phyloP scores from a whole-genome alignment of 1,140 invertebrate genomes.

The Bombus pascuorum region DNA sequence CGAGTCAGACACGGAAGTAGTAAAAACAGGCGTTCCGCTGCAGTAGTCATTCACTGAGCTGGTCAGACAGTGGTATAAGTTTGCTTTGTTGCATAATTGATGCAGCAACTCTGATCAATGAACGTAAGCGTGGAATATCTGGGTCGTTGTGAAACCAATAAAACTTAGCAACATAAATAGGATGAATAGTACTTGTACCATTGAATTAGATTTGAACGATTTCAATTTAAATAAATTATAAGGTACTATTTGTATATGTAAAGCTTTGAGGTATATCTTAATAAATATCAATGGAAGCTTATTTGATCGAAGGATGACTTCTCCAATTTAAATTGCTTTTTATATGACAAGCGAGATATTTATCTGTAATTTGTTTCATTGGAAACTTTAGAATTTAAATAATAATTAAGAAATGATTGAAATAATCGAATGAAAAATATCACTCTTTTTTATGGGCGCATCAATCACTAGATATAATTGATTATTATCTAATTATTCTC shows the following conservation, averaged over 20 bases:
- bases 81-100: background rate
- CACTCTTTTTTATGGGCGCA: no score
- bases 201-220: background rate
- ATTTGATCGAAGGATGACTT: background rate
- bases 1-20: no score
- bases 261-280: background rate
- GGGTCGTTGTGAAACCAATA: background rate
- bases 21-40: background rate
- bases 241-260: background rate
- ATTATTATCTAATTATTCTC: no score
- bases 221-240: background rate
- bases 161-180: background rate
- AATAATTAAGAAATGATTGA: background rate
- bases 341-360: no score
- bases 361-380: no score
- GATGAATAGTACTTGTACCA: background rate
- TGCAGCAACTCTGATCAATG: background rate
- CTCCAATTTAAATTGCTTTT: background rate
- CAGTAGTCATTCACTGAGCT: slow-evolving; percentile 13
- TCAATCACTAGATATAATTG: no score
- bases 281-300: background rate
- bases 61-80: slow-evolving; percentile 23
- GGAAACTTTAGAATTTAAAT: background rate
- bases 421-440: background rate
- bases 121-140: no score